phyloP scores from a whole-genome alignment of 2,888 invertebrate genomes.

The Nesidiocoris tenuis region DNA sequence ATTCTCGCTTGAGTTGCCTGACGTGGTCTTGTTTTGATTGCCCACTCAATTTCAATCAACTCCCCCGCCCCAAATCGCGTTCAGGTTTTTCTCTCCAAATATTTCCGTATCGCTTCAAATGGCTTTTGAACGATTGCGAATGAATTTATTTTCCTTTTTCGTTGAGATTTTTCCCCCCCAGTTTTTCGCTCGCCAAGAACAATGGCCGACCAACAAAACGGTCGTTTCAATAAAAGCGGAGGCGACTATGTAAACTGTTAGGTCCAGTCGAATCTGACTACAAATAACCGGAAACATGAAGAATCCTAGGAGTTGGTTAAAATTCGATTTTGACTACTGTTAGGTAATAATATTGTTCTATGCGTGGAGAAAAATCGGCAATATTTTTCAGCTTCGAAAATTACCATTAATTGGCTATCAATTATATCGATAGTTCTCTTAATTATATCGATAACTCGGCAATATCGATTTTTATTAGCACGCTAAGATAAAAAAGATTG shows the following conservation, averaged over 20 bases:
- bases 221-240: neutral
- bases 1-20: constrained; percentile 32
- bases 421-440: too few relatives aligned
- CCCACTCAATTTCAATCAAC: constrained; percentile 41
- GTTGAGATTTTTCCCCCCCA: neutral
- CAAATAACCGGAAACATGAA: too few relatives aligned
- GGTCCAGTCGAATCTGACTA: neutral
- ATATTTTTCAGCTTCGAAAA: too few relatives aligned
- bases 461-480: too few relatives aligned
- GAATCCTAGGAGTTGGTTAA: too few relatives aligned
- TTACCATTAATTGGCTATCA: too few relatives aligned
- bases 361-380: too few relatives aligned
- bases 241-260: neutral
- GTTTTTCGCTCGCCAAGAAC: neutral
- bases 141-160: constrained; percentile 35
- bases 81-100: constrained; percentile 19
- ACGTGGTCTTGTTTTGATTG: constrained; percentile 39
- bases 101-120: constrained; percentile 39
- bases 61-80: neutral
- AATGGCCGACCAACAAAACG: neutral
- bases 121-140: constrained; percentile 22
- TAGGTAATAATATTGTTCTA: too few relatives aligned
- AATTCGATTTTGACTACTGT: too few relatives aligned
- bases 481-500: too few relatives aligned
- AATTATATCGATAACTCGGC: too few relatives aligned